Percentiles rank a stretch among this genome's conserved stretches.
phyloP scores from a whole-genome alignment of 1,140 invertebrate species.

The Leptopilina boulardi region DNA sequence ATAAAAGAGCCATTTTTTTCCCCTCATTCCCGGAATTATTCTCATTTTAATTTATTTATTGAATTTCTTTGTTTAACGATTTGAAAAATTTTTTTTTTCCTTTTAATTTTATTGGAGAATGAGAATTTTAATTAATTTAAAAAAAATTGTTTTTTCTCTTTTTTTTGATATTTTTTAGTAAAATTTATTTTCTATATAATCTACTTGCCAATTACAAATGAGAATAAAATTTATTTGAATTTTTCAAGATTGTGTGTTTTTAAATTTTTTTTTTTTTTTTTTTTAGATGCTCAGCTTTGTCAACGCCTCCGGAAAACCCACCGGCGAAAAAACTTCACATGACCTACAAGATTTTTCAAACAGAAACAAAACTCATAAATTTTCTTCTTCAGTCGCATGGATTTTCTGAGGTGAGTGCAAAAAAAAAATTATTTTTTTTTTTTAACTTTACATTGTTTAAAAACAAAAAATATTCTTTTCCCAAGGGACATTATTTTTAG shows the following conservation, averaged over 20 bases:
- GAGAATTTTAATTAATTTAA: too few relatives aligned
- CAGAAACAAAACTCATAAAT: conserved; percentile 86
- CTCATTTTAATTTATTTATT: not conserved
- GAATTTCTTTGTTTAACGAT: too few relatives aligned
- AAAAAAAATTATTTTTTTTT: not conserved
- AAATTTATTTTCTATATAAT: too few relatives aligned
- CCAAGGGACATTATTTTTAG: too few relatives aligned
- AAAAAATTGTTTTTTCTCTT: too few relatives aligned
- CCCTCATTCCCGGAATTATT: not conserved
- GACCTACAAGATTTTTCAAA: conserved; percentile 87
- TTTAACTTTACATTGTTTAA: too few relatives aligned
- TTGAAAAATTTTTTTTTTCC: conserved; percentile 1
- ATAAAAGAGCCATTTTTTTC: not conserved
- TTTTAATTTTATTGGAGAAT: too few relatives aligned
- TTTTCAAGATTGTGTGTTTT: not conserved
- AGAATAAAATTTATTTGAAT: not conserved
- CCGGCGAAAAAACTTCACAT: conserved; percentile 85
- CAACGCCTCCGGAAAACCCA: conserved; percentile 71
- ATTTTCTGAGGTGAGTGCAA: conserved; percentile 79
- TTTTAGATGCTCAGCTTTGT: conserved; percentile 71
- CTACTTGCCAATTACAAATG: not conserved
- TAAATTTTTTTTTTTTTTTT: conserved; percentile 42
- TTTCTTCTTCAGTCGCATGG: conserved; percentile 86
- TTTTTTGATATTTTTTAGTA: too few relatives aligned
- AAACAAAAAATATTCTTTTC: too few relatives aligned